Evolutionary conservation across 2,113 vertebrate species (phyloP).

Genomic region (Oreochromis aureus): DNA sequence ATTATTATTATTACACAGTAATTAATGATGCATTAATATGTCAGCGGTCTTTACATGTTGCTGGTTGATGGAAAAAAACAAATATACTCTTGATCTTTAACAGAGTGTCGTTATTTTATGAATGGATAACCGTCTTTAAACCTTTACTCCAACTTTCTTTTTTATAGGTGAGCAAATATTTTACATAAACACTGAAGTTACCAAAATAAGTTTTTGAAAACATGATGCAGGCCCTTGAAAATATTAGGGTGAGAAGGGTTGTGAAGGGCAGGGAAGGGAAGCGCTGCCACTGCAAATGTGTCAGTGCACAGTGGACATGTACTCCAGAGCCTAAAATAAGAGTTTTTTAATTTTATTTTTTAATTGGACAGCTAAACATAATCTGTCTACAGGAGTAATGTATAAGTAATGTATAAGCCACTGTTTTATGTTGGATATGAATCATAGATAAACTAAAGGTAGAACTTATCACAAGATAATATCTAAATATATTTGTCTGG

Average conservation of each 20-base stretch:
- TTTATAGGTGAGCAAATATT: not conserved
- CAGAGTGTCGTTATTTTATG: not conserved
- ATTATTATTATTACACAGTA: not conserved
- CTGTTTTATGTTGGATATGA: not conserved
- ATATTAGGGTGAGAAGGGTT: not conserved
- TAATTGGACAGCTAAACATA: not conserved
- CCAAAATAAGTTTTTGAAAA: not conserved
- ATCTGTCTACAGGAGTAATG: not conserved
- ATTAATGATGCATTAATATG: not conserved
- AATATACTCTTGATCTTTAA: not conserved
- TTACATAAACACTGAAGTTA: not conserved
- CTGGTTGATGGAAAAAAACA: not conserved
- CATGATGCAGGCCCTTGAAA: not conserved
- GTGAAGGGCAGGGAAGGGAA: not conserved
- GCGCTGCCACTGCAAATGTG: not conserved
- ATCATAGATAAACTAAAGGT: not conserved
- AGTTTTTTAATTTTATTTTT: not conserved
- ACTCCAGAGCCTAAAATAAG: not conserved
- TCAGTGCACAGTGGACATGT: rapidly evolving
- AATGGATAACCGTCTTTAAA: not conserved
- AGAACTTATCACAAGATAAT: not conserved
- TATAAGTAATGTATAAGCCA: not conserved
- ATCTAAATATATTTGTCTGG: not conserved
- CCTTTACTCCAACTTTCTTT: not conserved
- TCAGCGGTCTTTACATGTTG: not conserved